Percentiles rank a stretch among this genome's conserved stretches.
Conservation (phyloP, 2,888 invertebrate genomes). For the Acheta domesticus region DNA sequence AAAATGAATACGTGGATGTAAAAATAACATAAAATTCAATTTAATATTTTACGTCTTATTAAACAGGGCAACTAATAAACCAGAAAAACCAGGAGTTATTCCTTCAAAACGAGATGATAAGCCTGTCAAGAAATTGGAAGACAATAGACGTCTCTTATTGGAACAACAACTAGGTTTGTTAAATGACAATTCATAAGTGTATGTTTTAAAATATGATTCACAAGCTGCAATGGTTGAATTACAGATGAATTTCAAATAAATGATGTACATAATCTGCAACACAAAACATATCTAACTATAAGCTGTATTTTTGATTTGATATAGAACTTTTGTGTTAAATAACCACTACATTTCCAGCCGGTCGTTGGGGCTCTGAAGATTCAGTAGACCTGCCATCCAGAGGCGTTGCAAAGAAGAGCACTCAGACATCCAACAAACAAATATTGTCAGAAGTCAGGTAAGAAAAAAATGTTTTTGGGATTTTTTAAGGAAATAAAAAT, state of each 20-base stretch:
- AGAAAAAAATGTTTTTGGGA: not conserved
- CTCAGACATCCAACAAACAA: slow-evolving; percentile 41
- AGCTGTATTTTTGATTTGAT: not conserved
- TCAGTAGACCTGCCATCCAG: slow-evolving; percentile 43
- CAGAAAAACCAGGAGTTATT: slow-evolving; percentile 50
- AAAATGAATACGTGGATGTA: not conserved
- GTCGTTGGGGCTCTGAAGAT: slow-evolving; percentile 59
- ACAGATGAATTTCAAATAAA: not conserved
- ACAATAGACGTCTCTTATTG: slow-evolving; percentile 77
- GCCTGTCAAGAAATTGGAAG: slow-evolving; percentile 72
- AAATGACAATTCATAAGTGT: not conserved
- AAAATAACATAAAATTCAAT: not conserved
- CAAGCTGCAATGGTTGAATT: not conserved
- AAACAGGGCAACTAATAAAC: slow-evolving; percentile 59
- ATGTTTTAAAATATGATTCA: not conserved
- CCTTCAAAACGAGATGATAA: slow-evolving; percentile 39
- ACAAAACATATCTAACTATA: not conserved
- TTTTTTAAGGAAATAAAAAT: no score
- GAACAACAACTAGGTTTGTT: slow-evolving; percentile 72
- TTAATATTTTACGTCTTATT: not conserved
- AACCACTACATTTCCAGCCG: slow-evolving; percentile 46
- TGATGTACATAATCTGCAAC: not conserved
- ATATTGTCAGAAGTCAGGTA: slow-evolving; percentile 43
- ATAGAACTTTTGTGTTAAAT: not conserved
- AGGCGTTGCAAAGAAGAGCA: slow-evolving; percentile 41